Percentiles rank a stretch among this genome's conserved stretches.
Evolutionary conservation across 2,888 invertebrate genomes (phyloP).

Genomic region (Boloria euphrosyne): DNA sequence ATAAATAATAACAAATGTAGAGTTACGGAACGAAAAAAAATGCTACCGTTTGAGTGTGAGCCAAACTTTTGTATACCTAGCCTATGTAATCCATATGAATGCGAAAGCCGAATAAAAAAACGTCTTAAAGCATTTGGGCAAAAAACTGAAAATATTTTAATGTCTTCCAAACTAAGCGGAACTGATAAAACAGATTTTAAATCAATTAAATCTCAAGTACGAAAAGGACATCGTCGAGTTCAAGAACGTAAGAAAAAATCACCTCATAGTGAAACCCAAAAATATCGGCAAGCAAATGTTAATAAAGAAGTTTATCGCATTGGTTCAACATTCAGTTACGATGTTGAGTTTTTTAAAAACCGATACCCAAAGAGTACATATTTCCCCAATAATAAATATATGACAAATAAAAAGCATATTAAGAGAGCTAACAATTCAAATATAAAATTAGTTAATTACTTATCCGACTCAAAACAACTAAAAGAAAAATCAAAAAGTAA

Average conservation of each 20-base stretch:
- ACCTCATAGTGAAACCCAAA: too few relatives aligned
- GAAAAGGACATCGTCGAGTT: not conserved
- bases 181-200: slow-evolving; percentile 9
- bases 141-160: slow-evolving; percentile 21
- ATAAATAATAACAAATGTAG: not conserved
- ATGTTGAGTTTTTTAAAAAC: too few relatives aligned
- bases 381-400: not conserved
- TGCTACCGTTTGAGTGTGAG: slow-evolving; percentile 52
- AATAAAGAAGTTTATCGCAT: too few relatives aligned
- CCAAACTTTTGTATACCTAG: slow-evolving; percentile 51
- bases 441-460: slow-evolving; percentile 2
- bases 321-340: too few relatives aligned
- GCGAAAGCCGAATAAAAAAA: slow-evolving; percentile 31
- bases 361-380: too few relatives aligned
- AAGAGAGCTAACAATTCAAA: slow-evolving; percentile 4
- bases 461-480: slow-evolving; percentile 5
- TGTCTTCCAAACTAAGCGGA: slow-evolving; percentile 17
- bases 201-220: slow-evolving; percentile 24
- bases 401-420: not conserved
- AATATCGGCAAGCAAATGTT: not conserved
- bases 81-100: slow-evolving; percentile 42
- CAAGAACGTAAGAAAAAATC: too few relatives aligned
- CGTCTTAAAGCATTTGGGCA: slow-evolving; percentile 23
- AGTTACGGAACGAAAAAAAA: slow-evolving; percentile 1
- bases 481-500: slow-evolving; percentile 39